Evolutionary conservation across 2,797 vertebrate species (phyloP).

Genomic region (Lacerta bilineata): DNA sequence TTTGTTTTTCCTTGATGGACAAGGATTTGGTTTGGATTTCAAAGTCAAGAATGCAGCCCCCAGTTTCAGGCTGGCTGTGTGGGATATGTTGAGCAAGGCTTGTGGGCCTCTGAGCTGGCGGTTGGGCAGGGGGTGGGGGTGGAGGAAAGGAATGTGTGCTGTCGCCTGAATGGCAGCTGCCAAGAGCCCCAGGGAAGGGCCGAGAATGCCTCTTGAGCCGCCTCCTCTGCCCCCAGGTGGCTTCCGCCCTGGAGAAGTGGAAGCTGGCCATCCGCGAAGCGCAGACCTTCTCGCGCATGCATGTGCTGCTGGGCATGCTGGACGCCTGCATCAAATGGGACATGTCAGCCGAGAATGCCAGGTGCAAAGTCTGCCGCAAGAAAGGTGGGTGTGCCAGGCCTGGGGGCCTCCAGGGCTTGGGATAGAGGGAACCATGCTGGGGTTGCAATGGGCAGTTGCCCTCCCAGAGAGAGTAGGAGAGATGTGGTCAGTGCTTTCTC

Average conservation of each 20-base stretch:
- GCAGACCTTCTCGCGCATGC: conserved; percentile 97
- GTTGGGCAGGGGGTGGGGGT: background rate
- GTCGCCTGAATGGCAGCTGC: conserved; percentile 30
- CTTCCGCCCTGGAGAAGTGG: conserved; percentile 96
- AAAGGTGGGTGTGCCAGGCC: conserved; percentile 85
- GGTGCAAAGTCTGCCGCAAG: conserved; percentile 98
- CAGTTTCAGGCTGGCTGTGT: conserved; percentile 32
- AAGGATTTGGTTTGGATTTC: conserved; percentile 63
- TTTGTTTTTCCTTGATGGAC: conserved; percentile 59
- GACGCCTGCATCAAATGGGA: conserved; percentile 99
- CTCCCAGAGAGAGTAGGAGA: background rate
- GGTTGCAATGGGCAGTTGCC: background rate
- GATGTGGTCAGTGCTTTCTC: too few relatives aligned
- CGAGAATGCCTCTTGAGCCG: background rate
- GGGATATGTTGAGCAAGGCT: conserved; percentile 20
- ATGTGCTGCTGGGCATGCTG: conserved; percentile 96
- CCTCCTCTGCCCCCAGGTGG: conserved; percentile 83
- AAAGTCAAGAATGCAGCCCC: conserved; percentile 59
- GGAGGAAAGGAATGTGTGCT: conserved; percentile 29
- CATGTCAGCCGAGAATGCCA: conserved; percentile 97
- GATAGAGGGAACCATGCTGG: background rate
- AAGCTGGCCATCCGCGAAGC: conserved; percentile 92
- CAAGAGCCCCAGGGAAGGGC: conserved; percentile 15
- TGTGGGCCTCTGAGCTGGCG: conserved; percentile 27
- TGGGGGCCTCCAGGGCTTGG: background rate